Percentiles rank a stretch among this genome's conserved stretches.
phyloP scores from a whole-genome alignment of 2,888 invertebrate species.

The Bellardia pandia region DNA sequence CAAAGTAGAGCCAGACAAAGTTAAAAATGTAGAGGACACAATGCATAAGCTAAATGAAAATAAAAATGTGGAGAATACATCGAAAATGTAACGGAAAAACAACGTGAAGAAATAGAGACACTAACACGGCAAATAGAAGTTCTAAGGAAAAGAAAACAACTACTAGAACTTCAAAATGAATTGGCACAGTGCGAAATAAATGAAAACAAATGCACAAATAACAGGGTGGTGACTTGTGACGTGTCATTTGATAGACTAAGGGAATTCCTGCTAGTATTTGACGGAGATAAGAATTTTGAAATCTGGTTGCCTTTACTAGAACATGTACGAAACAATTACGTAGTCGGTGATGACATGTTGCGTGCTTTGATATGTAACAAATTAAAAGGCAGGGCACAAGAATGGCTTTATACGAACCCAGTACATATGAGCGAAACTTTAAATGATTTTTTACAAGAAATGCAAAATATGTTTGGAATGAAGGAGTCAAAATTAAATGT shows the following conservation, averaged over 20 bases:
- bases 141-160: constrained; percentile 26
- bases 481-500: constrained; percentile 53
- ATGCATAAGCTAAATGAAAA: constrained; percentile 6
- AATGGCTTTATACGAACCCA: constrained; percentile 44
- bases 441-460: constrained; percentile 23
- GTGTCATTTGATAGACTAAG: constrained; percentile 31
- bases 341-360: constrained; percentile 6
- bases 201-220: constrained; percentile 11
- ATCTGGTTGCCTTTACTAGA: neutral
- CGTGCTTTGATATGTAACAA: constrained; percentile 49
- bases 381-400: constrained; percentile 55
- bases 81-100: constrained; percentile 7
- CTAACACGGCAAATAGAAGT: constrained; percentile 34
- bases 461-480: constrained; percentile 30
- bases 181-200: constrained; percentile 5
- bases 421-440: constrained; percentile 31
- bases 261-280: constrained; percentile 33
- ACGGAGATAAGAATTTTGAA: constrained; percentile 25
- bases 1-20: neutral
- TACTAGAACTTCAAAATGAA: constrained; percentile 43
- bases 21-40: constrained; percentile 18
- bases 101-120: constrained; percentile 37
- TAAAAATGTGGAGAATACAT: neutral
- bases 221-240: neutral
- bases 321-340: constrained; percentile 17